Conservation (phyloP, 2,797 vertebrate genomes). For the Sphenopsis melanotis region DNA sequence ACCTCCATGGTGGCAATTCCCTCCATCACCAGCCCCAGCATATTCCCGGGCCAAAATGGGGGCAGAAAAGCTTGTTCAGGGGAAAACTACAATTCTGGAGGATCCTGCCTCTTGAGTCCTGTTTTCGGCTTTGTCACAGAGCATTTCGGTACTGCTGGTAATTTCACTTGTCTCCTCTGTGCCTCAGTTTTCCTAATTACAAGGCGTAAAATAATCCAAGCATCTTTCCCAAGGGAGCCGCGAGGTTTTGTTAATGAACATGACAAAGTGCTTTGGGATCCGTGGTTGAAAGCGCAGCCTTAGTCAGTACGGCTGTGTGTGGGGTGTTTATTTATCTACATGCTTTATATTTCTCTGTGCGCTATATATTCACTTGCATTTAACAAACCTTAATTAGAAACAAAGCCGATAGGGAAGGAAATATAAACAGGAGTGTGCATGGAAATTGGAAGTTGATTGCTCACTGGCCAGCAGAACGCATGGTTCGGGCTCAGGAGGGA, state of each 20-base stretch:
- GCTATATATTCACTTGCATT: slow-evolving; percentile 36
- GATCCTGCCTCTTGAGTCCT: background rate
- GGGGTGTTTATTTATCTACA: slow-evolving; percentile 58
- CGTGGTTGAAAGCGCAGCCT: slow-evolving; percentile 18
- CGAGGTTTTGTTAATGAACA: slow-evolving; percentile 59
- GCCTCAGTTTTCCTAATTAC: slow-evolving; percentile 65
- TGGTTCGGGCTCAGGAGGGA: background rate
- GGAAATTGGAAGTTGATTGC: slow-evolving; percentile 59
- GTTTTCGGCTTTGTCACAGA: background rate
- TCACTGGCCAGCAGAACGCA: slow-evolving; percentile 17
- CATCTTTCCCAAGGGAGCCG: slow-evolving; percentile 37
- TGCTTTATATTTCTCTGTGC: slow-evolving; percentile 37
- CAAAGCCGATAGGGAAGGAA: slow-evolving; percentile 64
- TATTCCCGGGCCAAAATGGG: background rate
- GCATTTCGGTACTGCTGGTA: background rate
- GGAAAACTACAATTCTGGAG: background rate
- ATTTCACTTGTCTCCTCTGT: slow-evolving; percentile 57
- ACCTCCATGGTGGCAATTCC: accelerated
- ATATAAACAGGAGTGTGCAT: slow-evolving; percentile 52
- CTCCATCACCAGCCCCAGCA: background rate
- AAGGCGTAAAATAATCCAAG: slow-evolving; percentile 53
- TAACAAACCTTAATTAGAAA: slow-evolving; percentile 62
- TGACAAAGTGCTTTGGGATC: slow-evolving; percentile 64
- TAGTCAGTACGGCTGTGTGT: background rate
- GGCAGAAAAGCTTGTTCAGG: background rate